A percentile compares a stretch with the other conserved stretches of the same genome.
phyloP scores from a whole-genome alignment of 1,140 invertebrate genomes.

The Sycophaga agraensis region DNA sequence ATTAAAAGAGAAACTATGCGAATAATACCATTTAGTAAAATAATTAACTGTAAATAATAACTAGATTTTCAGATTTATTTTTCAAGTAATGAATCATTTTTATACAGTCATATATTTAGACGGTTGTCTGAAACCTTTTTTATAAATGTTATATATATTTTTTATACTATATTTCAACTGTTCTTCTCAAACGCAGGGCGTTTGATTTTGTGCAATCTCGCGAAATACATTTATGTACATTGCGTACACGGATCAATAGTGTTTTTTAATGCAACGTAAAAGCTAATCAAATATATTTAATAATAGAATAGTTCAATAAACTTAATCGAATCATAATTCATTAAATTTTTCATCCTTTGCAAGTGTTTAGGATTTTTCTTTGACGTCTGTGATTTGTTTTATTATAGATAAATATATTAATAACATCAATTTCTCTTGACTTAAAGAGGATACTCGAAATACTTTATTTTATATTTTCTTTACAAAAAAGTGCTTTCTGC shows the following conservation, averaged over 20 bases:
- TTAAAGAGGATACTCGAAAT: background rate
- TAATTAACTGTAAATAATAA: no score
- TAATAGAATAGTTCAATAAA: background rate
- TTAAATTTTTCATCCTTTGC: background rate
- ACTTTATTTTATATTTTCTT: background rate
- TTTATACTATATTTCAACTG: background rate
- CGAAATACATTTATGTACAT: background rate
- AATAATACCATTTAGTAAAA: no score
- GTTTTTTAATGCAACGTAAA: background rate
- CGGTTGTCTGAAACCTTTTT: background rate
- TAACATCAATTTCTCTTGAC: background rate
- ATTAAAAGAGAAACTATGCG: no score
- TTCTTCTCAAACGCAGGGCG: background rate
- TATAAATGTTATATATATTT: conserved; percentile 7
- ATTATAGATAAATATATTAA: conserved; percentile 1
- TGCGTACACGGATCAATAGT: background rate
- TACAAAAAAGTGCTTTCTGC: conserved; percentile 6
- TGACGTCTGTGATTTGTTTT: conserved; percentile 18
- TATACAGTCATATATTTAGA: conserved; percentile 2
- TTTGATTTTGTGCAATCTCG: background rate
- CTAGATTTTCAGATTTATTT: no score
- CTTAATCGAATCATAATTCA: background rate
- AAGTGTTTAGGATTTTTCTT: conserved; percentile 15
- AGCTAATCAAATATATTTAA: background rate
- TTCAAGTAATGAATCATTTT: no score